phyloP scores from a whole-genome alignment of 1,140 invertebrate species.

The Oscheius sp. region DNA sequence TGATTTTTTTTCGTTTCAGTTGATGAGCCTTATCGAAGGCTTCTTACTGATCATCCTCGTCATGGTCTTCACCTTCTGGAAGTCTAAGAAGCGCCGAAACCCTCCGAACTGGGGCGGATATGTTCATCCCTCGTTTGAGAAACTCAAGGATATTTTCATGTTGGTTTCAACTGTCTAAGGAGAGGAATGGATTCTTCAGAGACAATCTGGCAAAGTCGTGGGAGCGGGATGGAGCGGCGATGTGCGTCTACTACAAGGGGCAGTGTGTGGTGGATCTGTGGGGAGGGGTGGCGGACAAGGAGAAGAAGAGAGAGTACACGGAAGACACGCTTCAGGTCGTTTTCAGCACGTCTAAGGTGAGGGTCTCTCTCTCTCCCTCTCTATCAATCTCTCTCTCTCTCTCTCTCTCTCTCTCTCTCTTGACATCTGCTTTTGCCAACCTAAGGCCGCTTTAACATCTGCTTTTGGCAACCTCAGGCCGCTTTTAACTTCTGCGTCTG shows the following conservation, averaged over 20 bases:
- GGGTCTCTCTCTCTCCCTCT: background rate
- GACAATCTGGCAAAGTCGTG: constrained; percentile 27
- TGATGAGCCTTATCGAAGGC: too few species aligned
- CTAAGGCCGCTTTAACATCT: too few species aligned
- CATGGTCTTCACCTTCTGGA: background rate
- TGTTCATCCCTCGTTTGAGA: background rate
- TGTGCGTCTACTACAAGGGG: constrained; percentile 50
- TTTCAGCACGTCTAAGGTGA: constrained; percentile 44
- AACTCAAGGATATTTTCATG: background rate
- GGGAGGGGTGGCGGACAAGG: constrained; percentile 43
- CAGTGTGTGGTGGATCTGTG: constrained; percentile 53
- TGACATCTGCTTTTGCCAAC: background rate
- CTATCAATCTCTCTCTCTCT: background rate
- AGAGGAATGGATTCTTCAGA: background rate
- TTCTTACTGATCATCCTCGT: background rate
- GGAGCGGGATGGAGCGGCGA: constrained; percentile 54
- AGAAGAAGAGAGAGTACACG: constrained; percentile 34
- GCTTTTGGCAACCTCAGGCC: too few species aligned
- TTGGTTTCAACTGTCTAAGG: background rate
- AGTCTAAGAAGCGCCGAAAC: background rate
- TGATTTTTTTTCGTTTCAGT: too few species aligned
- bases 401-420: background rate
- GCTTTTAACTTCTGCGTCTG: too few species aligned
- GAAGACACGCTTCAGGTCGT: constrained; percentile 45
- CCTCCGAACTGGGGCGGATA: background rate